Conservation (phyloP, 2,113 vertebrate species). For the Perca schrenkii region DNA sequence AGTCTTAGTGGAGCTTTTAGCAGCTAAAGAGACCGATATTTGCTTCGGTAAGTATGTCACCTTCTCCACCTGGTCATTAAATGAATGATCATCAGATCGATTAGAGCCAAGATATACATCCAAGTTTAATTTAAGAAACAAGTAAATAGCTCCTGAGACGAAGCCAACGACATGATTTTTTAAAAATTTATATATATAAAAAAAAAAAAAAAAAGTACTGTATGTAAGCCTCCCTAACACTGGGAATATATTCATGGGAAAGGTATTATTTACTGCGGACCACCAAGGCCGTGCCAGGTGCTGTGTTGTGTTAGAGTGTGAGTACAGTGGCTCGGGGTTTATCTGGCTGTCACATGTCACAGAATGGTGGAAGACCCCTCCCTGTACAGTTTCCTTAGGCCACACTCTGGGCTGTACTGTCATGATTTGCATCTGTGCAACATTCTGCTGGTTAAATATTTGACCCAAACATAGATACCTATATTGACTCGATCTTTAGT, state of each 20-base stretch:
- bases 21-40: not conserved
- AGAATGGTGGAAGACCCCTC: conserved; percentile 30
- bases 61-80: not conserved
- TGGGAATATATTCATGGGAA: not conserved
- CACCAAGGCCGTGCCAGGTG: not conserved
- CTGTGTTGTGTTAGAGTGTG: conserved; percentile 18
- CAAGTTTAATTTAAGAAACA: not conserved
- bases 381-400: conserved; percentile 14
- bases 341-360: conserved; percentile 50
- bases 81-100: not conserved
- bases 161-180: not conserved
- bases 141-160: not conserved
- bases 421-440: not conserved
- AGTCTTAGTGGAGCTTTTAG: not conserved
- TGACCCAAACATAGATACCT: not conserved
- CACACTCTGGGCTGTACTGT: not conserved
- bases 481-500: conserved; percentile 1
- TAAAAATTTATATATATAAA: too few relatives aligned
- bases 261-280: conserved; percentile 13
- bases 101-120: not conserved
- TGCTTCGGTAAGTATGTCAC: not conserved
- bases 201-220: too few relatives aligned
- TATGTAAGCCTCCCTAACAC: not conserved
- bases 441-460: not conserved
- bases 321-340: conserved; percentile 29